Evolutionary conservation across 2,888 invertebrate species (phyloP).

Genomic region (Aromia moschata): DNA sequence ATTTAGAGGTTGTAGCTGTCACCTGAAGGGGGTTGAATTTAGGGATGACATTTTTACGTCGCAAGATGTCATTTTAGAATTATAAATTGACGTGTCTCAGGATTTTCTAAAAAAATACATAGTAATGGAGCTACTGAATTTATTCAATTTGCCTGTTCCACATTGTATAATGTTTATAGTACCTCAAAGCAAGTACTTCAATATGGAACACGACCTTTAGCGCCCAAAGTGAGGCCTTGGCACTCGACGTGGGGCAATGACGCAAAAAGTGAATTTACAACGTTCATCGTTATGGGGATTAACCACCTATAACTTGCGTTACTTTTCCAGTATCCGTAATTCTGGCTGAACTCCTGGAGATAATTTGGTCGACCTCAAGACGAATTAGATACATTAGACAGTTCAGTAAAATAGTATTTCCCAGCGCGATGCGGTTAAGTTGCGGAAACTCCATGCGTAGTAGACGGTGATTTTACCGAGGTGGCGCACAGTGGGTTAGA

Average conservation of each 20-base stretch:
- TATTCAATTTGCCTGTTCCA: no score
- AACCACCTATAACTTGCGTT: background rate
- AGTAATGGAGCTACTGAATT: no score
- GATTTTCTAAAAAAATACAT: no score
- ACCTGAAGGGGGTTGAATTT: no score
- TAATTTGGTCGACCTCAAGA: background rate
- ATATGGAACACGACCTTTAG: no score
- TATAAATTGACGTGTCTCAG: no score
- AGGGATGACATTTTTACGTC: no score
- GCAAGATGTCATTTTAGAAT: no score
- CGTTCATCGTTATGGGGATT: no score
- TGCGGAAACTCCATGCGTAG: conserved; percentile 18
- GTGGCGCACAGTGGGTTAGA: background rate
- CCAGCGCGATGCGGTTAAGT: conserved; percentile 12
- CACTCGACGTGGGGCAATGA: background rate
- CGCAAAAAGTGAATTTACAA: background rate
- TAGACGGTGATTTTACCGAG: conserved; percentile 8
- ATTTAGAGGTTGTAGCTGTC: no score
- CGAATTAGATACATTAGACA: background rate
- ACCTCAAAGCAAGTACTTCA: no score
- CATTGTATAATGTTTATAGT: no score
- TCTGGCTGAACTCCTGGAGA: background rate
- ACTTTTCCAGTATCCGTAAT: background rate
- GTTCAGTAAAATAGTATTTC: background rate
- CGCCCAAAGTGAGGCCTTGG: background rate